phyloP scores from a whole-genome alignment of 2,113 vertebrate species.

The Corapipo altera region DNA sequence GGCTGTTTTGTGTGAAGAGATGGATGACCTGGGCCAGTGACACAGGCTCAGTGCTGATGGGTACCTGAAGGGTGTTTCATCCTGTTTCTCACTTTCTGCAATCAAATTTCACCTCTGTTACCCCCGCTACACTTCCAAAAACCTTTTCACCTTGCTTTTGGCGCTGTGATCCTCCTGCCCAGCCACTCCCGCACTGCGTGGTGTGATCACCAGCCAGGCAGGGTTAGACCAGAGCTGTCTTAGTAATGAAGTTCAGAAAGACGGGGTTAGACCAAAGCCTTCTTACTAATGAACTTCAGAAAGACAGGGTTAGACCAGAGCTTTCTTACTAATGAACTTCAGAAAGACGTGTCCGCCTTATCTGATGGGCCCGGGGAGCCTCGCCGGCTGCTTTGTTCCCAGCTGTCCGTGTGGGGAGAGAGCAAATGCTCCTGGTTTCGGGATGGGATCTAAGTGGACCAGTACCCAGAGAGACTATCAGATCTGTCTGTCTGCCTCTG shows the following conservation, averaged over 20 bases:
- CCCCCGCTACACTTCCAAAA: not conserved
- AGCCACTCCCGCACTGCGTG: rapidly evolving
- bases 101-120: not conserved
- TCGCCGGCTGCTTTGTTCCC: not conserved
- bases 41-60: not conserved
- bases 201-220: not conserved
- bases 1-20: not conserved
- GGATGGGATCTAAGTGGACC: not conserved
- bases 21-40: not conserved
- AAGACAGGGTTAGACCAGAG: not conserved
- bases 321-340: not conserved
- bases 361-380: not conserved
- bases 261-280: not conserved
- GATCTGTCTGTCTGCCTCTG: not conserved
- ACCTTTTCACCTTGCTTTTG: not conserved
- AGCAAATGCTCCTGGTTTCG: not conserved
- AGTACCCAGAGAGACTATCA: not conserved
- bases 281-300: not conserved
- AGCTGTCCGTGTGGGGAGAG: not conserved
- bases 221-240: not conserved
- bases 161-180: not conserved
- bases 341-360: not conserved
- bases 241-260: too few species aligned
- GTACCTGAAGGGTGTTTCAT: not conserved
- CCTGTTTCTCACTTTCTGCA: not conserved